Evolutionary conservation across 2,113 vertebrate genomes (phyloP), one percentile per base, ranked within the genome.

Genomic region (Dipodomys spectabilis): DNA sequence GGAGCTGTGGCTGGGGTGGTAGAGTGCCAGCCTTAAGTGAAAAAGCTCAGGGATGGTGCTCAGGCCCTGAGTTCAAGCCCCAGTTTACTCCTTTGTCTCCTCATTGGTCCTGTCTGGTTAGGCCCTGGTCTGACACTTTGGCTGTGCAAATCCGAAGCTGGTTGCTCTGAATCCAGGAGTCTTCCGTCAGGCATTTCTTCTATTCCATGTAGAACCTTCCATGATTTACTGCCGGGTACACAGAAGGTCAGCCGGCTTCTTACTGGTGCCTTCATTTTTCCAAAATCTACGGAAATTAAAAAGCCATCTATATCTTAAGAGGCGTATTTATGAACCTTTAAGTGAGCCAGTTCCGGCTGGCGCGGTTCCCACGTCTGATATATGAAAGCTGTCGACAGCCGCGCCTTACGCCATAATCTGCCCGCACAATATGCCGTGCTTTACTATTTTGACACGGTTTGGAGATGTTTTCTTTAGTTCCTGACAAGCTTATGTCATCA

Each of bases 241-340:
- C 64, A 0, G 79, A 92, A 97, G 97, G 92, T 98, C 97, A 73
- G 95, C 90, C 85, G 78, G 13, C 98, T 96, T 97, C 96, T 15
- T 96, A 89, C 95, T 97, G 77, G 88, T 95, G 96, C 97, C 97
- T 86, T 96, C 97, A 1, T 97, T 97, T 96, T 95, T 75, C 86
- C 96, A 30, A 98, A 92, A 98, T 98, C 97, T 95, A 90, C 97
- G 94, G 74, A 97, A 98, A 98, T 98, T 98, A 98, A 98, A 98
- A 98, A 98, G 97, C 97, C 97, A 98, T 98, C 97, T 98, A 98
- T 98, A 98, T 98, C 95, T 98, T 98, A 98, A 97, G 97, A 97
- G 94, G 94, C 97, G 95, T 98, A 98, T 98, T 98, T 98, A 98
- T 98, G 98, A 98, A 98, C 97, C 96, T 97, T 98, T 97, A 97